Base-by-base conservation (phyloP, 2,113 vertebrate genomes). In the Camarhynchus parvulus region DNA sequence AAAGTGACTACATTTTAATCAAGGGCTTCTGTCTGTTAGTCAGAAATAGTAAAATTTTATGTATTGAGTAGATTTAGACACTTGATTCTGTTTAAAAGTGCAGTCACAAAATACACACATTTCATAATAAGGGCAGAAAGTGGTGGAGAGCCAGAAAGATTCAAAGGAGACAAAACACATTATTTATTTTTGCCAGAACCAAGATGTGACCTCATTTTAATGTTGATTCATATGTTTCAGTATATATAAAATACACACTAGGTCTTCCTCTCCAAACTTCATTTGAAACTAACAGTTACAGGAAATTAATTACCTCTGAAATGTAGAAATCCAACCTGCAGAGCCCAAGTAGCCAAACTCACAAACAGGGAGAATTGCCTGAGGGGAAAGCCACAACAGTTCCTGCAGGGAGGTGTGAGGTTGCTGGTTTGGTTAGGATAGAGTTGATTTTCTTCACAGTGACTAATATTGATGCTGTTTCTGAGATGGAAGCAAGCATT, bases 1-100 rank as follows among this genome's bases (percentile, higher is more conserved):
- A 79, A 92, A 94, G 42, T 91, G 10, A 79, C 30, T 91, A 16
- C 8, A 52, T 82, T 89, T 93, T 89, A 87, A 91, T 88, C 59
- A 74, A 68, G 22, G 79, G 7, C 24, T 89, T 89, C 79, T 12
- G 21, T 86, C 79, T 93, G 50, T 87, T 96, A 37, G 49, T 83
- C 82, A 66, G 58, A 88, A 91, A 66, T 24, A 6, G 25, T 37
- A 91, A 90, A 50, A 85, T 92, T 90, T 85, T 85, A 52, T 72
- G 49, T 82, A 7, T 70, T 4, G 1, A 82, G 23, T n/a, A 89
- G 64, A 92, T 64, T 90, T 23, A 83, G 44, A 76, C 10, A 53
- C 15, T 89, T 79, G 14, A 52, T 56, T 89, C 75, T 69, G 11
- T 79, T 74, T 64, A 78, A 81, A 83, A 76, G 41, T 41, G 22